Percentiles rank a stretch among this genome's conserved stretches.
Conservation (phyloP, 2,888 invertebrate genomes). For the Phaedon cochleariae region DNA sequence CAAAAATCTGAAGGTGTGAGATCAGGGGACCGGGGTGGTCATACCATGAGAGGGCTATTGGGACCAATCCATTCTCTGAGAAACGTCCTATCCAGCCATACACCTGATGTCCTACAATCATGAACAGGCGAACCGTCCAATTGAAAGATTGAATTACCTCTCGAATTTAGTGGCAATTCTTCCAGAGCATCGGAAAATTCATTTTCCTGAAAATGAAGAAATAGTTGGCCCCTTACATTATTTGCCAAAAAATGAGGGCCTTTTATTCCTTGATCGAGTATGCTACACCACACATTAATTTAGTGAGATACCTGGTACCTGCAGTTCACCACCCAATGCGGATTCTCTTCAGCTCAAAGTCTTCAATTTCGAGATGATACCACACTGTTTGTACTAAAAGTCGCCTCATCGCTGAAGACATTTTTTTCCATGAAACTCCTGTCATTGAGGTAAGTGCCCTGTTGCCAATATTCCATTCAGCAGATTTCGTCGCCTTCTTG, state of each 20-base stretch:
- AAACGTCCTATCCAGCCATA: neutral
- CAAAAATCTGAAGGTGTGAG: too few species aligned
- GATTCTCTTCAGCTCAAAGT: constrained; percentile 24
- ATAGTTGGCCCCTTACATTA: constrained; percentile 1
- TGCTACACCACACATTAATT: constrained; percentile 29
- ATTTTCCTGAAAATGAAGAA: neutral
- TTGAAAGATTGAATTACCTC: neutral
- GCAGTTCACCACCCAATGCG: constrained; percentile 23
- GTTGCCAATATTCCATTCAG: neutral
- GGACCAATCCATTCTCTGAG: neutral
- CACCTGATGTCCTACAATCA: neutral
- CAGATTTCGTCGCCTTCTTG: neutral
- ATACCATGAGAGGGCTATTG: too few species aligned
- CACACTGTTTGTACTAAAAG: constrained; percentile 22
- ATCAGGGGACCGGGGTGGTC: too few species aligned
- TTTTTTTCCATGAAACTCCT: neutral
- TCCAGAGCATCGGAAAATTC: neutral
- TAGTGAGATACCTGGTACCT: constrained; percentile 23
- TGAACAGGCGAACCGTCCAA: constrained; percentile 1
- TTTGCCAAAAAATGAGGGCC: constrained; percentile 16
- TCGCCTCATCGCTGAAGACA: constrained; percentile 21
- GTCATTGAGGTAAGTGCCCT: neutral
- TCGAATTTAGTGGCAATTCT: neutral
- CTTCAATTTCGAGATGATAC: constrained; percentile 25
- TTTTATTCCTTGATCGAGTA: constrained; percentile 21